Conservation (phyloP, 2,888 invertebrate species). For the Diaphora mendica region DNA sequence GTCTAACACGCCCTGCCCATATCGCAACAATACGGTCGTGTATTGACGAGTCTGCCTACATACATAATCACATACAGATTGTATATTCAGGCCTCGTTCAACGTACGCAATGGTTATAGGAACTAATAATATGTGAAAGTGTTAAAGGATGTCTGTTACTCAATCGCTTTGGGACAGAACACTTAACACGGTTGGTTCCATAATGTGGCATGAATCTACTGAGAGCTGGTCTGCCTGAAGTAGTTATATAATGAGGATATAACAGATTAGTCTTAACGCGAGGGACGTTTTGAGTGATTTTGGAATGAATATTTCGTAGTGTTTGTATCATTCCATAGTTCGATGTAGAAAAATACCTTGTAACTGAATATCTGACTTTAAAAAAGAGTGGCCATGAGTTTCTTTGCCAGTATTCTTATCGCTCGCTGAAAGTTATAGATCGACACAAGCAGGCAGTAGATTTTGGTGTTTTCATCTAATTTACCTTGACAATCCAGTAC, state of each 20-base stretch:
- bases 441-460: too few relatives aligned
- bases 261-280: too few relatives aligned
- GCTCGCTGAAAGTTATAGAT: too few relatives aligned
- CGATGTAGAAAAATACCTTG: too few relatives aligned
- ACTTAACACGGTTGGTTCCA: not conserved
- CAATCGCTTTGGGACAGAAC: not conserved
- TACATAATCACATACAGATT: not conserved
- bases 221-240: not conserved
- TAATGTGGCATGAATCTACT: not conserved
- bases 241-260: not conserved
- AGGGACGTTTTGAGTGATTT: not conserved
- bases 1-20: not conserved
- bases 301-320: too few relatives aligned
- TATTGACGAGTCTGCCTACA: not conserved
- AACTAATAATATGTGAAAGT: constrained; percentile 10
- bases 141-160: not conserved
- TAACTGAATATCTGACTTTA: too few relatives aligned
- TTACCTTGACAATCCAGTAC: too few relatives aligned
- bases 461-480: too few relatives aligned
- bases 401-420: too few relatives aligned
- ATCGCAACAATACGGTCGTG: constrained; percentile 3
- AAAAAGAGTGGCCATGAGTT: too few relatives aligned
- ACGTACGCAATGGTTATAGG: constrained; percentile 5
- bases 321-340: too few relatives aligned
- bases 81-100: constrained; percentile 1